Evolutionary conservation across 2,797 vertebrate species (phyloP).

Genomic region (Coreius guichenoti): DNA sequence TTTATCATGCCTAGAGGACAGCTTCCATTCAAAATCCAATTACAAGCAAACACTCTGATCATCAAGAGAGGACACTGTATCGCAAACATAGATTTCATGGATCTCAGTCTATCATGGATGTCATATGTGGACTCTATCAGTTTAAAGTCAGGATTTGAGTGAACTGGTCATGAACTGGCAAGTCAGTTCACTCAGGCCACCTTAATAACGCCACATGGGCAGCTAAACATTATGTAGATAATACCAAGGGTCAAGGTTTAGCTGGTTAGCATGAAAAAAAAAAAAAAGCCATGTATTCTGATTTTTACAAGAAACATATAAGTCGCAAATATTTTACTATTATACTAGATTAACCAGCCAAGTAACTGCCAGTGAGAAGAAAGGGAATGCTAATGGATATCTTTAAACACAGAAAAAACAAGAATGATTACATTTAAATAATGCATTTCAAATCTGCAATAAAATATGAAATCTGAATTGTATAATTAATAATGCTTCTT

Average conservation of each 20-base stretch:
- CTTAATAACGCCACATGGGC: not conserved
- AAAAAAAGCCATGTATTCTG: not conserved
- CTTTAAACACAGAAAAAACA: not conserved
- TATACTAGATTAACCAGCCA: not conserved
- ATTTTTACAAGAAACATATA: not conserved
- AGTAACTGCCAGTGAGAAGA: not conserved
- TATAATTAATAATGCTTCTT: too few species aligned
- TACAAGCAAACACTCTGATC: conserved; percentile 35
- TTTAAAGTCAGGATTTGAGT: not conserved
- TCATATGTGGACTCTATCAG: not conserved
- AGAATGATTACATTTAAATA: not conserved
- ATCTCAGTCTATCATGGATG: not conserved
- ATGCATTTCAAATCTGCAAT: too few species aligned
- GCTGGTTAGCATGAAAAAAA: not conserved
- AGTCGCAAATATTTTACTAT: not conserved
- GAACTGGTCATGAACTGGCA: not conserved
- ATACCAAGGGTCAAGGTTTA: not conserved
- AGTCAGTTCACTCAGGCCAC: not conserved
- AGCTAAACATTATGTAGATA: not conserved
- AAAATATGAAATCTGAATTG: too few species aligned
- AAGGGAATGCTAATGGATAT: not conserved
- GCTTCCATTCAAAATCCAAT: conserved; percentile 46
- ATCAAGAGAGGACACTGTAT: conserved; percentile 17
- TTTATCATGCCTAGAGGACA: conserved; percentile 41
- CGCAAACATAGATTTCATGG: conserved; percentile 3